These are phyloP conservation scores for Caenorhabditis panamensis DNA, from an alignment of 2,888 invertebrate species.

Conservation along the genomic window DNA sequence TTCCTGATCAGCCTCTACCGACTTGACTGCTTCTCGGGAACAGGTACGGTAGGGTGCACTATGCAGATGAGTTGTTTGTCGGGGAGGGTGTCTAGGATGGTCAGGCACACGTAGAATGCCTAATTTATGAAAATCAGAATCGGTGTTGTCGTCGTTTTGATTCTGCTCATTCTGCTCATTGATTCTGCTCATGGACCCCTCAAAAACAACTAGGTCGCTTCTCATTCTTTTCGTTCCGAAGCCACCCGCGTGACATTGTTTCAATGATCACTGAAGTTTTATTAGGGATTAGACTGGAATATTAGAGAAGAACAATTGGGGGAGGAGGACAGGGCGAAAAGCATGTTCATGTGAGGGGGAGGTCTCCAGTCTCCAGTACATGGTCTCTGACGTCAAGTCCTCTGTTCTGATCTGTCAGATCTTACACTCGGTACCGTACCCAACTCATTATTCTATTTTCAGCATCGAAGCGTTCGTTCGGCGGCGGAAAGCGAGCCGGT, in stretches of 20 bases:
- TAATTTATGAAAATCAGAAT: constrained; percentile 53
- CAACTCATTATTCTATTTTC: constrained; percentile 8
- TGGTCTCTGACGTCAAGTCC: neutral
- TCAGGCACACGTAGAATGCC: neutral
- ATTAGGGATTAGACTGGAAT: neutral
- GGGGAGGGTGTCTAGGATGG: neutral
- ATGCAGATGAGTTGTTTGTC: constrained; percentile 18
- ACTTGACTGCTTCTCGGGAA: constrained; percentile 37
- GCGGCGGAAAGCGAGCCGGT: constrained; percentile 54
- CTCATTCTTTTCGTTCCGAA: neutral
- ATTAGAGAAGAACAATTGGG: neutral
- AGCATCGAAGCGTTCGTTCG: constrained; percentile 46
- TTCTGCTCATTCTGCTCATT: no score
- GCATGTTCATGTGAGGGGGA: neutral
- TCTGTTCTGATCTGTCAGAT: no score
- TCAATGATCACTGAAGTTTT: constrained; percentile 25
- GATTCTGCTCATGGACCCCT: constrained; percentile 2
- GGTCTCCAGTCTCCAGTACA: neutral
- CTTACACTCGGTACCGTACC: no score
- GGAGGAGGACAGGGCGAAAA: no score
- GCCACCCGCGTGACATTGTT: constrained; percentile 40
- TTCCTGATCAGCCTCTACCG: constrained; percentile 45
- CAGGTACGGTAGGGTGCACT: constrained; percentile 22
- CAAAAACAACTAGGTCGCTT: constrained; percentile 12
- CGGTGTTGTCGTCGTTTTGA: constrained; percentile 12